Evolutionary conservation across 2,113 vertebrate genomes (phyloP).

Genomic region (Gasterosteus aculeatus): DNA sequence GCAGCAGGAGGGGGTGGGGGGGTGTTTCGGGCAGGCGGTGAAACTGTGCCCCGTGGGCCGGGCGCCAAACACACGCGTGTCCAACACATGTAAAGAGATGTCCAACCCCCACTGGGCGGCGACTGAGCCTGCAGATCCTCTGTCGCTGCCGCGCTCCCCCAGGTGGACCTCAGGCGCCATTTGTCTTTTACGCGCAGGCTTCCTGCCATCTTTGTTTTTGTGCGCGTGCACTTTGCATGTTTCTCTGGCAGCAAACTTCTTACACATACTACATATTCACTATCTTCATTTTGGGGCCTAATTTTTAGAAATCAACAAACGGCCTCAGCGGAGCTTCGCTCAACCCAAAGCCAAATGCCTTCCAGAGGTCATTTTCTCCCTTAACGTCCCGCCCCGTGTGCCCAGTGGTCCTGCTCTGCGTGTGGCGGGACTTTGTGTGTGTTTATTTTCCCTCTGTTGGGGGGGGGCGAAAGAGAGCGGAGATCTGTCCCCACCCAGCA

Average conservation of each 20-base stretch:
- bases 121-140: constrained; percentile 27
- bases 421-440: constrained; percentile 46
- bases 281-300: constrained; percentile 13
- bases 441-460: constrained; percentile 68
- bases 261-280: constrained; percentile 28
- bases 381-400: constrained; percentile 51
- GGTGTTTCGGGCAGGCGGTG: constrained; percentile 30
- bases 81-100: background rate
- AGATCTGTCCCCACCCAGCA: constrained; percentile 76
- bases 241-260: constrained; percentile 11
- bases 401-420: constrained; percentile 52
- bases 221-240: background rate
- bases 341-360: constrained; percentile 71
- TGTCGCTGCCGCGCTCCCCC: background rate
- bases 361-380: constrained; percentile 70
- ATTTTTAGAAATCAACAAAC: constrained; percentile 52
- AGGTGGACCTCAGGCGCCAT: constrained; percentile 26
- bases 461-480: no score
- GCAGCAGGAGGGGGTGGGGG: constrained; percentile 48
- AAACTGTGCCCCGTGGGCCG: constrained; percentile 56
- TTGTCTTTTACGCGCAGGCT: background rate
- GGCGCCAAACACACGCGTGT: constrained; percentile 56
- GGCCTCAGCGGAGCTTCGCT: constrained; percentile 44
- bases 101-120: background rate
- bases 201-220: constrained; percentile 28